A percentile compares a stretch with the other conserved stretches of the same genome.
Conservation (phyloP, 2,113 vertebrate genomes). For the Progne subis region DNA sequence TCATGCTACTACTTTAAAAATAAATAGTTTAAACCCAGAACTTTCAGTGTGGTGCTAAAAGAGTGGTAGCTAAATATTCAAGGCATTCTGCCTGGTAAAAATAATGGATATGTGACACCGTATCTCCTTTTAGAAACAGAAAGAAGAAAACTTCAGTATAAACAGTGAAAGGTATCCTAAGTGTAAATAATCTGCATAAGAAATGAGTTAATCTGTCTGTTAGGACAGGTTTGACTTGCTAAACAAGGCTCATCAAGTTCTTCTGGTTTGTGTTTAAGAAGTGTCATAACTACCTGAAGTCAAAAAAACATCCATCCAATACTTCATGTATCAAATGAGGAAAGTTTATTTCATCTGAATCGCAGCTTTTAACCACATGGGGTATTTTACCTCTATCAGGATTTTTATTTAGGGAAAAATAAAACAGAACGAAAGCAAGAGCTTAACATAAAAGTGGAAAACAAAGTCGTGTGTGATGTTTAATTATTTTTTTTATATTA, state of each 20-base stretch:
- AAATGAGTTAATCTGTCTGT: conserved; percentile 20
- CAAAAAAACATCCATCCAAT: neutral
- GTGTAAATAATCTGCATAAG: neutral
- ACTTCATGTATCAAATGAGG: neutral
- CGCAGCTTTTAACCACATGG: neutral
- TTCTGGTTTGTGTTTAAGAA: neutral
- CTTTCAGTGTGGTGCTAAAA: conserved; percentile 18
- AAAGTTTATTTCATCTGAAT: conserved; percentile 22
- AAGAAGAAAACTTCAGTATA: conserved; percentile 19
- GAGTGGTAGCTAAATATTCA: neutral
- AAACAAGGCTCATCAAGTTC: conserved; percentile 8
- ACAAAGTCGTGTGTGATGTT: conserved; percentile 10
- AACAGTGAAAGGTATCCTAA: conserved; percentile 6
- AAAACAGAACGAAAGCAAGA: conserved; percentile 20
- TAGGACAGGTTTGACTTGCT: conserved; percentile 36
- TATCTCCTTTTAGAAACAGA: conserved; percentile 37
- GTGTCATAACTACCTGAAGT: neutral
- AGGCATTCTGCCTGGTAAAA: conserved; percentile 28
- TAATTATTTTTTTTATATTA: neutral
- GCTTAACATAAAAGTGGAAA: conserved; percentile 40
- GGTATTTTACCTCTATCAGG: conserved; percentile 23
- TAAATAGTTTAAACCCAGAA: conserved; percentile 57
- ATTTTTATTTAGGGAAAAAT: conserved; percentile 42
- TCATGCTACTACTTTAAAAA: conserved; percentile 69
- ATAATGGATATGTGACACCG: neutral